Percentiles rank a stretch among this genome's conserved stretches.
Conservation (phyloP, 2,113 vertebrate species). For the Heloderma charlesbogerti region DNA sequence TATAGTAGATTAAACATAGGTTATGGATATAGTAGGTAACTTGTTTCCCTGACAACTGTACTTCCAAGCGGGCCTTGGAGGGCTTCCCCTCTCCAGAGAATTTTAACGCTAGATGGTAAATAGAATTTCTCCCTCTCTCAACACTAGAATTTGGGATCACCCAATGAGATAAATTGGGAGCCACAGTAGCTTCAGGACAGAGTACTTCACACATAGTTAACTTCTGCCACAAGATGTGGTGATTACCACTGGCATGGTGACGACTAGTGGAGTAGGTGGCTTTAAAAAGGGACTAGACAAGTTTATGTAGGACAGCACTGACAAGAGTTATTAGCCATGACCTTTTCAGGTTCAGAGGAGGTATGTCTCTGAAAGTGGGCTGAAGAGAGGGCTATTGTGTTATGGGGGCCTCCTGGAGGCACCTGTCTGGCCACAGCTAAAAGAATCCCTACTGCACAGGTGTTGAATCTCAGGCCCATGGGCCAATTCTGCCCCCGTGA, state of each 20-base stretch:
- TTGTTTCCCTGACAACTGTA: background rate
- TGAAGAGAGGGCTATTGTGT: background rate
- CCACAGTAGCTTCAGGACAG: background rate
- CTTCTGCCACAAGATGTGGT: background rate
- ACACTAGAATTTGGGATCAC: background rate
- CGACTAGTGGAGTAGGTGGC: background rate
- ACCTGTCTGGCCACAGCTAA: background rate
- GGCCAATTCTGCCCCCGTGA: too few species aligned
- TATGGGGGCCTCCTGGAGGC: background rate
- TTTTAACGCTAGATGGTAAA: background rate
- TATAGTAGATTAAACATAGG: background rate
- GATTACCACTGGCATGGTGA: background rate
- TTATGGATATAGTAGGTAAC: background rate
- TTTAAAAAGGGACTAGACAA: background rate
- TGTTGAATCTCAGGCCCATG: too few species aligned
- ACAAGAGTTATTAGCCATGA: background rate
- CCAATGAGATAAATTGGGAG: background rate
- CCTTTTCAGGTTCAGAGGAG: background rate
- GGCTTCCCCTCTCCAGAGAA: background rate
- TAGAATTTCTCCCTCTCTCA: background rate
- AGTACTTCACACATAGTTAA: background rate
- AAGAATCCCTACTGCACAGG: too few species aligned
- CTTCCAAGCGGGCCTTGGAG: background rate
- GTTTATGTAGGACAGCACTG: background rate
- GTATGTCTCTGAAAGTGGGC: background rate